Conservation (phyloP, 2,888 invertebrate genomes). For the Caenorhabditis sp. region DNA sequence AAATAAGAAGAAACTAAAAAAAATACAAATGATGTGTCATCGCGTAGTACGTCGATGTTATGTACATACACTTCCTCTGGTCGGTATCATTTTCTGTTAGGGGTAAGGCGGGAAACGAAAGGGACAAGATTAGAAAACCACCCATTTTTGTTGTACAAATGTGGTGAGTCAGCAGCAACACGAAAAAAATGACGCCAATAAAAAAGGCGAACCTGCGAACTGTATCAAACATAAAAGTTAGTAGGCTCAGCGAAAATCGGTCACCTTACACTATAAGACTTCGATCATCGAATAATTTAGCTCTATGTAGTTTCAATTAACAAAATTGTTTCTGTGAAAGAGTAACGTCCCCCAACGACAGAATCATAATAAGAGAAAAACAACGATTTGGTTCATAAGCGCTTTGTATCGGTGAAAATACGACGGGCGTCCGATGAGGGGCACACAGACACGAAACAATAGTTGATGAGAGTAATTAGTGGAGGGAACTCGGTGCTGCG, state of each 20-base stretch:
- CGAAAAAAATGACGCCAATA: slow-evolving; percentile 30
- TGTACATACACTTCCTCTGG: slow-evolving; percentile 18
- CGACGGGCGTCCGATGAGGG: slow-evolving; percentile 19
- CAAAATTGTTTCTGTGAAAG: too few relatives aligned
- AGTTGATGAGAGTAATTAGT: slow-evolving; percentile 64
- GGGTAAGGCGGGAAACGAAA: slow-evolving; percentile 9
- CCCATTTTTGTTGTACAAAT: slow-evolving; percentile 59
- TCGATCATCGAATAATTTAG: too few relatives aligned
- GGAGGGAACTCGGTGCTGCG: slow-evolving; percentile 58
- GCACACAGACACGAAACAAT: slow-evolving; percentile 48
- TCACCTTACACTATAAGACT: too few relatives aligned
- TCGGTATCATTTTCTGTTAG: slow-evolving; percentile 38
- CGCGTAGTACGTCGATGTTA: slow-evolving; percentile 32
- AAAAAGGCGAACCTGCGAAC: not conserved
- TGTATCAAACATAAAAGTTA: too few relatives aligned
- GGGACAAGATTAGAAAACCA: slow-evolving; percentile 56
- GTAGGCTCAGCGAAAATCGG: too few relatives aligned
- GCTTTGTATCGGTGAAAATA: slow-evolving; percentile 25
- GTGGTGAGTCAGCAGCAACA: slow-evolving; percentile 36
- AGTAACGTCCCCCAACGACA: not conserved
- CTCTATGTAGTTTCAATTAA: too few relatives aligned
- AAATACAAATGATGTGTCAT: slow-evolving; percentile 10
- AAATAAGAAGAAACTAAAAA: slow-evolving; percentile 1
- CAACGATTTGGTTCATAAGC: slow-evolving; percentile 3
- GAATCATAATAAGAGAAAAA: slow-evolving; percentile 1